Base-by-base conservation (phyloP, 2,888 invertebrate genomes). In the Cenopis cana region DNA sequence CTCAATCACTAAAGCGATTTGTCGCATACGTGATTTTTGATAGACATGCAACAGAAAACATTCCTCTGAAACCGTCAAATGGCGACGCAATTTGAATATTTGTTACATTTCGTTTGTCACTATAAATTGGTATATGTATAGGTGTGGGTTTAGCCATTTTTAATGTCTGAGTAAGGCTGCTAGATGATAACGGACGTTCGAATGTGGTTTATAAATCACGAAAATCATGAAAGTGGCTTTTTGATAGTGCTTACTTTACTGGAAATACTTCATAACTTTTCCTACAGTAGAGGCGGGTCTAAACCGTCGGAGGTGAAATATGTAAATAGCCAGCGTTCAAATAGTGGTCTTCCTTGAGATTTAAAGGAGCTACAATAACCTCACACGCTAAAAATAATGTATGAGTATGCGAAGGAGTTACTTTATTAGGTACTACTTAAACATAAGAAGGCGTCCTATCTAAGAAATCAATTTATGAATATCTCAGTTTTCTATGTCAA, bases 191-290 rank as follows among this genome's bases (percentile, higher is more conserved):
- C n/a, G n/a, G 1, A 46, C 46, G 1, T 46, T 8, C 5, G 5
- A 46, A 46, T 6, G 8, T 8, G 12, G 5, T 46, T 46, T 14
- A 41, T 41, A 46, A n/a, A 3, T 3, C 4, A n/a, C 46, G n/a
- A n/a, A 60, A 60, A 60, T 60, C 24, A 60, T 41, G 12, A 46
- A 24, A 46, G 46, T 9, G 20, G 18, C 41, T 20, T 18, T 12
- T 17, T 62, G 29, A 52, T 52, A 62, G 17, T 50, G 18, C 62
- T 52, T 52, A 29, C 49, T 38, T 59, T 38, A 8, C 81, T 78
- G 74, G 74, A 75, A 73, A 80, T 83, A 82, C 85, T 86, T 86
- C 82, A 83, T 84, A 85, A 84, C 84, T 82, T 74, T 68, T 69
- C 57, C 52, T 62, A 72, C 57, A 64, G 57, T 62, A 20, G 41